Evolutionary conservation across 2,888 invertebrate genomes (phyloP), one percentile per base, ranked within the genome.

Genomic region (Phyllotreta cruciferae): DNA sequence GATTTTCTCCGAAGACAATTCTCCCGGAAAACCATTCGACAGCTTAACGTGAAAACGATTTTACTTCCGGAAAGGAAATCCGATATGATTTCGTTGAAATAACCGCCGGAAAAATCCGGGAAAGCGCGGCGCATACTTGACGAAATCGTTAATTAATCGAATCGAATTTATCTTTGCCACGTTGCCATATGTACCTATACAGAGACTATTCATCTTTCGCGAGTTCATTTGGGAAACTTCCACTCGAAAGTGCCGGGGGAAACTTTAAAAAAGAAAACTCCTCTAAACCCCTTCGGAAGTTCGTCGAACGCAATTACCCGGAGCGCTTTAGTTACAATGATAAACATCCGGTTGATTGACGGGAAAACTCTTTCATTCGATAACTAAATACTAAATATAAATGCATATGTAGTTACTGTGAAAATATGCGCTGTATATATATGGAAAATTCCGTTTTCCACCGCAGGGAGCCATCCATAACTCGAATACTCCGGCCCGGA

Each of bases 301-400:
- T 52, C 38, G 8, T 10, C 13, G 14, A 52, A 52, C 52, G 60
- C 52, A 53, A 53, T 60, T 60, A 60, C 44, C 44, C 39, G 24
- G 52, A 1, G 52, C 49, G 53, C 60, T 60, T n/a, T 60, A 60
- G 44, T 52, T 52, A 24, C 52, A 60, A 60, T 60, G 60, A 60
- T 60, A 60, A 53, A 60, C 60, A 60, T 60, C 52, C 52, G 53
- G n/a, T 52, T 60, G 60, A 60, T 35, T 60, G 60, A 60, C 52
- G 52, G 41, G 39, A 37, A 52, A 57, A 24, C 24, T 24, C 24
- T 24, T 24, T 24, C 4, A 4, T 24, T 24, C 24, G 24, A 24
- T n/a, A n/a, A n/a, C n/a, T n/a, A n/a, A n/a, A n/a, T n/a, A n/a
- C n/a, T n/a, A n/a, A n/a, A n/a, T n/a, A n/a, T n/a, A n/a, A n/a